These are phyloP conservation scores for Gymnoscelis rufifasciata DNA, from an alignment of 2,888 invertebrate species.

Conservation along the genomic window DNA sequence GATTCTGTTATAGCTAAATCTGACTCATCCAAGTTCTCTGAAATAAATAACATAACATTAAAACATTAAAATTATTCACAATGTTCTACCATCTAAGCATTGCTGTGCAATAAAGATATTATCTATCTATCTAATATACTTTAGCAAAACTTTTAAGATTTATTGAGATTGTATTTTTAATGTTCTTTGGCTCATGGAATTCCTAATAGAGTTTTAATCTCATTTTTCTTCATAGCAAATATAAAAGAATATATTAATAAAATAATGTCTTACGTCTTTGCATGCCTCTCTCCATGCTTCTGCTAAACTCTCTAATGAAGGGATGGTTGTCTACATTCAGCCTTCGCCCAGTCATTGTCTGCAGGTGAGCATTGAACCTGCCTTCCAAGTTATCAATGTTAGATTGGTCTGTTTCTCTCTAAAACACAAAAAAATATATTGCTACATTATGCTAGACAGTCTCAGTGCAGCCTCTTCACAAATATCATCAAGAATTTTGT, in stretches of 20 bases:
- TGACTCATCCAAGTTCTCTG: slow-evolving; percentile 58
- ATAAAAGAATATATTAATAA: slow-evolving; percentile 8
- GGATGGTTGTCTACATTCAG: slow-evolving; percentile 51
- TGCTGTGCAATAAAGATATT: too few species aligned
- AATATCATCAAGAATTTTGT: too few species aligned
- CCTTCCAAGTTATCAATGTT: slow-evolving; percentile 51
- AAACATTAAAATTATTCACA: too few species aligned
- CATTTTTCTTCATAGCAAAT: too few species aligned
- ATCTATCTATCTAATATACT: too few species aligned
- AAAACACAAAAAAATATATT: slow-evolving; percentile 6
- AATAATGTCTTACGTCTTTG: slow-evolving; percentile 50
- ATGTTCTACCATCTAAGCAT: too few species aligned
- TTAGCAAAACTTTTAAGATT: too few species aligned
- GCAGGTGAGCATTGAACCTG: slow-evolving; percentile 45
- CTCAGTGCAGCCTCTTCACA: too few species aligned
- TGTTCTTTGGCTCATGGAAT: too few species aligned
- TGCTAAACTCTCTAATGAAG: slow-evolving; percentile 52
- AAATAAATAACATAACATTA: not conserved
- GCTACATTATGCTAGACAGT: too few species aligned
- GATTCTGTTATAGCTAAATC: slow-evolving; percentile 61
- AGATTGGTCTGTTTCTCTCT: slow-evolving; percentile 54
- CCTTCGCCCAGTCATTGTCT: slow-evolving; percentile 39
- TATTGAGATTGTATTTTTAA: too few species aligned
- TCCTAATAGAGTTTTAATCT: too few species aligned
- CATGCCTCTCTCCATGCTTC: slow-evolving; percentile 40